Base-by-base conservation (phyloP, 2,888 invertebrate species). In the Gryllus longicercus region DNA sequence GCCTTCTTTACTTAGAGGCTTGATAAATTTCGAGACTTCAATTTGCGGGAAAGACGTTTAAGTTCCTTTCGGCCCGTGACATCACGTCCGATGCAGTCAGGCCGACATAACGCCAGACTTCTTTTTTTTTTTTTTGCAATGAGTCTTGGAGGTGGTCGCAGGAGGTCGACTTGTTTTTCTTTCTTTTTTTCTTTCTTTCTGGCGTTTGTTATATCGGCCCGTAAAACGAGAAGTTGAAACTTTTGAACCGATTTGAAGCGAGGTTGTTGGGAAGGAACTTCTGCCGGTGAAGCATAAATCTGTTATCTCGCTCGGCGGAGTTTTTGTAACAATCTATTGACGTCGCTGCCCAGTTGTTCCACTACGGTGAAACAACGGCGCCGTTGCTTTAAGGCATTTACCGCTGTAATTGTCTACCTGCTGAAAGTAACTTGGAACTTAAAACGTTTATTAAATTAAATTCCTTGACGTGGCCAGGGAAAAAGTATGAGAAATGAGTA, bases 1-100 rank as follows among this genome's bases (percentile, higher is more conserved):
- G 63, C 63, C 63, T 63, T 63, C 63, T 63, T 63, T 63, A 63
- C 63, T 63, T 63, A 63, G 63, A 63, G n/a, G 16, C 63, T 63
- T 63, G 63, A 63, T 63, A 63, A 63, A 63, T 63, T 63, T 63
- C n/a, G 63, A 63, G 63, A 63, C 63, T 63, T 63, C 63, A 63
- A 63, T 63, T 63, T n/a, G 63, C 16, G 63, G 14, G 63, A 63
- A 63, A 63, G 63, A 63, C n/a, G 63, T 63, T 63, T 63, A 63
- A 63, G 63, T 63, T 63, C 63, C 63, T 63, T 14, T 14, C 63
- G 63, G 63, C 63, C 63, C 38, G 38, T 38, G 38, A 38, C 38
- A 38, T 38, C 38, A 38, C 38, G 38, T 38, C 38, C 38, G 38
- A 38, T 38, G 38, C 38, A 38, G 16, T 63, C 63, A 16, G 16